Base-by-base conservation (phyloP, 2,888 invertebrate genomes). In the Callimorpha dominula region DNA sequence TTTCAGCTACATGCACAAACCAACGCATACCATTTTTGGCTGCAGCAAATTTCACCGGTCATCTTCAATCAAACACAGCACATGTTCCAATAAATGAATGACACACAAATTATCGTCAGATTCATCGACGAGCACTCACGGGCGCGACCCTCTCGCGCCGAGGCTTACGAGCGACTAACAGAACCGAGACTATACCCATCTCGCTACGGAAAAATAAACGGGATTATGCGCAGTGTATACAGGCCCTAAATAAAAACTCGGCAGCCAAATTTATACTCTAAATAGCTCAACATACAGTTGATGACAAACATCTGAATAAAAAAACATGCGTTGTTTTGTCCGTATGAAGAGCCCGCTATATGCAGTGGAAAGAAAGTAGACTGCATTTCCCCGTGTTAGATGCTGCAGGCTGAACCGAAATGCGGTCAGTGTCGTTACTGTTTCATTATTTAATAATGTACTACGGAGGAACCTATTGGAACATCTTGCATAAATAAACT, bases 341-440 rank as follows among this genome's bases (percentile, higher is more conserved):
- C 71, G 71, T 75, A 67, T 71, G 57, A 40, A 42, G 57, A 63
- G 71, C 70, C 79, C 80, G 86, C 79, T 89, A 81, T 92, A 89
- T 93, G 93, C 92, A 92, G 90, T 89, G 87, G 90, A 92, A 94
- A 94, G 94, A 94, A 95, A 94, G 94, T 94, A 93, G 94, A 93
- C 5, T 88, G 92, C 94, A 91, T 94, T 94, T 93, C 92, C 91
- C 88, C 81, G 81, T 80, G 83, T 86, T 89, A 87, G 93, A 93
- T 92, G 93, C 91, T 94, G 94, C 89, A 89, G 88, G 88, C 86
- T 86, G 84, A 83, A 78, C 84, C 83, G 80, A 89, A 92, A 90
- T 87, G 92, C 92, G 94, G 93, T 88, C 94, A 92, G 81, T 90
- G 90, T 89, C 87, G 87, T 78, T 83, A 78, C 75, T 75, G 78